A percentile compares a stretch with the other conserved stretches of the same genome.
Evolutionary conservation across 2,888 invertebrate species (phyloP).

Genomic region (Leptopilina syphax): DNA sequence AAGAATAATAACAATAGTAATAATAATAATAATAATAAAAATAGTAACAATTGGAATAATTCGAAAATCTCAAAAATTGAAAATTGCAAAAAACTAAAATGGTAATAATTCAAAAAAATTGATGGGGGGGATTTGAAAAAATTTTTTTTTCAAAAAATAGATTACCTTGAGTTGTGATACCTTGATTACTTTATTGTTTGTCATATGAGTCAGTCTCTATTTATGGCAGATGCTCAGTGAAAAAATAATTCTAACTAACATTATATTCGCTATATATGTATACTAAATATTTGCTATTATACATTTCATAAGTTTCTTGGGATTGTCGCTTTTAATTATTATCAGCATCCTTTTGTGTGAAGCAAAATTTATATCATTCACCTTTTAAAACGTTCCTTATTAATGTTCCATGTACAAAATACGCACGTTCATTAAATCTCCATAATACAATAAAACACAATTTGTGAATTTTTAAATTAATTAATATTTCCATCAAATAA

Average conservation of each 20-base stretch:
- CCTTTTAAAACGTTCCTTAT: too few relatives aligned
- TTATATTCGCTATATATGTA: conserved; percentile 8
- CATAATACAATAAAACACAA: too few relatives aligned
- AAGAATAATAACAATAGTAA: too few relatives aligned
- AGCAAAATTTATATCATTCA: neutral
- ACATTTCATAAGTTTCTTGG: conserved; percentile 6
- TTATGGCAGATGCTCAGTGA: conserved; percentile 9
- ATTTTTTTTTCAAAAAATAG: neutral
- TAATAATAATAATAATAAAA: too few relatives aligned
- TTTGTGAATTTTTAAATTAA: too few relatives aligned
- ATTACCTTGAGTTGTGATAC: conserved; percentile 17
- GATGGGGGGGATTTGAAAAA: neutral
- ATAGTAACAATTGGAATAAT: too few relatives aligned
- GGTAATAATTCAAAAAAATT: neutral
- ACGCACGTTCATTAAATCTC: too few relatives aligned
- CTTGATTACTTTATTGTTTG: conserved; percentile 23
- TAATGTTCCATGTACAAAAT: too few relatives aligned
- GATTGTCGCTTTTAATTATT: neutral
- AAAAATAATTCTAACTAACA: neutral
- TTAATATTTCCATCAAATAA: too few relatives aligned
- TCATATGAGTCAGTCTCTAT: neutral
- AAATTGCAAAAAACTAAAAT: too few relatives aligned
- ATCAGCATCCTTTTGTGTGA: neutral
- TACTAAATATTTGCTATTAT: conserved; percentile 5
- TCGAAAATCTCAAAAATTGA: neutral